phyloP scores from a whole-genome alignment of 1,140 invertebrate species.

The fruit fly (Drosophila melanogaster) region DNA sequence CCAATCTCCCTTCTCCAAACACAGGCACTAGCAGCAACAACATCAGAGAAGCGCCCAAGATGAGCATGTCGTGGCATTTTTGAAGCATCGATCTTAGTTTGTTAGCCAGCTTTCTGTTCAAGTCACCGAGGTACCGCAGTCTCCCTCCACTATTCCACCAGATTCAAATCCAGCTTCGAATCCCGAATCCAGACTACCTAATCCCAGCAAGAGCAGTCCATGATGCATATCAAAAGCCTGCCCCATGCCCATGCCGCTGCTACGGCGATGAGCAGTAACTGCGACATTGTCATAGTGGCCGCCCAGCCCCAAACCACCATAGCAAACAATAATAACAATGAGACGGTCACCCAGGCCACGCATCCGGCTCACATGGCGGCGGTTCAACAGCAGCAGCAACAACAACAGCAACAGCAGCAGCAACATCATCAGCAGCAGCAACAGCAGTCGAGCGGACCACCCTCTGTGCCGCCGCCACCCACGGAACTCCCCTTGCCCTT shows the following conservation, averaged over 20 bases:
- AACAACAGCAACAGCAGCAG: slow-evolving; percentile 62
- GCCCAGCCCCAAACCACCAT: slow-evolving; percentile 74
- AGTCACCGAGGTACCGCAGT: slow-evolving; percentile 19
- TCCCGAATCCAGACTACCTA: slow-evolving; percentile 2
- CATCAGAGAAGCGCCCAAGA: slow-evolving; percentile 56
- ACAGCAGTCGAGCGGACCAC: slow-evolving; percentile 59
- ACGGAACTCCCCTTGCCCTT: slow-evolving; percentile 77
- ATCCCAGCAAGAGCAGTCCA: slow-evolving; percentile 45
- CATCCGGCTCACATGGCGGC: slow-evolving; percentile 64
- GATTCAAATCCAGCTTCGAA: slow-evolving; percentile 1
- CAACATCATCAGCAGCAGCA: slow-evolving; percentile 44
- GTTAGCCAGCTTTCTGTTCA: slow-evolving; percentile 51
- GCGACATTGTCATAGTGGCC: slow-evolving; percentile 82
- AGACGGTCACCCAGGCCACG: slow-evolving; percentile 72
- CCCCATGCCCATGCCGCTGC: slow-evolving; percentile 81
- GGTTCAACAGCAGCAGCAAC: slow-evolving; percentile 57
- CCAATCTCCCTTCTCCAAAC: slow-evolving; percentile 35
- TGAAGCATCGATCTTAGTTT: slow-evolving; percentile 63
- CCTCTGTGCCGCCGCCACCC: slow-evolving; percentile 53
- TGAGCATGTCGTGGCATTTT: slow-evolving; percentile 77
- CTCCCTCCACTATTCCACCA: slow-evolving; percentile 4
- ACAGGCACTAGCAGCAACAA: slow-evolving; percentile 63
- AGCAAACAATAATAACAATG: slow-evolving; percentile 78
- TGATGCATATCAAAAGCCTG: slow-evolving; percentile 83
- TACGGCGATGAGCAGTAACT: slow-evolving; percentile 81